Conservation (phyloP, 1,140 invertebrate species). For the Drosophila pectinifera region DNA sequence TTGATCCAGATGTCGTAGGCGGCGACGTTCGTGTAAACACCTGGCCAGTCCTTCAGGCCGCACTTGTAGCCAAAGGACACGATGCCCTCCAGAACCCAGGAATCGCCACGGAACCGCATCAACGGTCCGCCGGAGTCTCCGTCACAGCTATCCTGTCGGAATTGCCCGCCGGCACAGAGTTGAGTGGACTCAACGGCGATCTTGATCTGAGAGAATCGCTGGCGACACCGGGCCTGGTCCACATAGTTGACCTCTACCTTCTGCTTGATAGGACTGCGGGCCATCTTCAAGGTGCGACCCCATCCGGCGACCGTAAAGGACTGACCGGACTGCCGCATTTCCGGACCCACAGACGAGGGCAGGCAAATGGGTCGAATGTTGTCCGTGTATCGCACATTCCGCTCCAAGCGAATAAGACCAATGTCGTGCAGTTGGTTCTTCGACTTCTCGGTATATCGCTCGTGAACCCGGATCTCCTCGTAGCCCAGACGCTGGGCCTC, state of each 20-base stretch:
- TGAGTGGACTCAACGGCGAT: slow-evolving; percentile 79
- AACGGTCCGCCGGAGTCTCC: slow-evolving; percentile 90
- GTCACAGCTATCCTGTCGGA: slow-evolving; percentile 87
- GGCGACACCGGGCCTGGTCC: slow-evolving; percentile 52
- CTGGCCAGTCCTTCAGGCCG: slow-evolving; percentile 84
- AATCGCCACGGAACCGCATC: slow-evolving; percentile 85
- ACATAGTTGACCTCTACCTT: slow-evolving; percentile 57
- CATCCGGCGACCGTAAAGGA: slow-evolving; percentile 89
- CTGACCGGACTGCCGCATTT: slow-evolving; percentile 46
- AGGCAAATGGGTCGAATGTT: slow-evolving; percentile 88
- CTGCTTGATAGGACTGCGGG: slow-evolving; percentile 63
- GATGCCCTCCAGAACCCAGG: slow-evolving; percentile 86
- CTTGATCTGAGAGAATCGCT: slow-evolving; percentile 58
- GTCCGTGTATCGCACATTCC: slow-evolving; percentile 84
- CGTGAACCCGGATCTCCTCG: slow-evolving; percentile 84
- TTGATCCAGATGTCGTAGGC: slow-evolving; percentile 86
- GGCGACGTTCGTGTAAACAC: slow-evolving; percentile 86
- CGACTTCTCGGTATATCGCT: slow-evolving; percentile 76
- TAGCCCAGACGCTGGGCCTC: slow-evolving; percentile 52
- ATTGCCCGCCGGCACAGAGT: slow-evolving; percentile 87
- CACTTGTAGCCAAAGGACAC: slow-evolving; percentile 86
- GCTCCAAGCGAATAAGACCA: slow-evolving; percentile 85
- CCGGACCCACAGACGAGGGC: slow-evolving; percentile 64
- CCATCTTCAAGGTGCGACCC: slow-evolving; percentile 86
- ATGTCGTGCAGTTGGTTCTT: slow-evolving; percentile 85